phyloP scores from a whole-genome alignment of 2,888 invertebrate species.

The Hoplodrina ambigua region DNA sequence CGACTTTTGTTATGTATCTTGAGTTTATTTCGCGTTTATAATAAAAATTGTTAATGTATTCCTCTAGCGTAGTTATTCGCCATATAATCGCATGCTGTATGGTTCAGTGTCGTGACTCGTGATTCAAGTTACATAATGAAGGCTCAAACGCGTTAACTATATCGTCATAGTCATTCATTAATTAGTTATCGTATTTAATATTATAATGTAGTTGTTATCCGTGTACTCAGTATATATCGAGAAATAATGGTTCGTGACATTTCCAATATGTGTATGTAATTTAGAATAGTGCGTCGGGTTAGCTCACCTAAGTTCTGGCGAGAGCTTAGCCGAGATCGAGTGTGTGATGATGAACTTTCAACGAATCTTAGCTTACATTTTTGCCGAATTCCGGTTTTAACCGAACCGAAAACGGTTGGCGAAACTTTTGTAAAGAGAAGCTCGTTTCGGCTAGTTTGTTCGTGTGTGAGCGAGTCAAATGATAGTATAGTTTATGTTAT shows the following conservation, averaged over 20 bases:
- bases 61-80: slow-evolving; percentile 51
- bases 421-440: slow-evolving; percentile 31
- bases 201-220: slow-evolving; percentile 71
- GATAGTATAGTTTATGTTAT: slow-evolving; percentile 47
- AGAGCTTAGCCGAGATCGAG: slow-evolving; percentile 28
- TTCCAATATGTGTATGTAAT: slow-evolving; percentile 82
- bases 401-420: slow-evolving; percentile 30
- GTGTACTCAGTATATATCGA: slow-evolving; percentile 84
- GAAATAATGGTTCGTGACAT: slow-evolving; percentile 88
- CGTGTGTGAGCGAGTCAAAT: slow-evolving; percentile 25
- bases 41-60: slow-evolving; percentile 52
- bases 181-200: slow-evolving; percentile 74
- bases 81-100: slow-evolving; percentile 61
- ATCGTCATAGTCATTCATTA: slow-evolving; percentile 79
- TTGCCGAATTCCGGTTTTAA: slow-evolving; percentile 34
- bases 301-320: slow-evolving; percentile 49
- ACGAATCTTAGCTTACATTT: slow-evolving; percentile 53
- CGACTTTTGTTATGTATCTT: slow-evolving; percentile 82
- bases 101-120: slow-evolving; percentile 61
- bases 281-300: slow-evolving; percentile 68
- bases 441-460: slow-evolving; percentile 31
- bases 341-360: slow-evolving; percentile 40
- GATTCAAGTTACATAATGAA: slow-evolving; percentile 80
- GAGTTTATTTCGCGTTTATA: slow-evolving; percentile 62
- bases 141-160: slow-evolving; percentile 75